Percentiles rank a stretch among this genome's conserved stretches.
Conservation (phyloP, 1,140 invertebrate species). For the Lutraria rhynchaena region DNA sequence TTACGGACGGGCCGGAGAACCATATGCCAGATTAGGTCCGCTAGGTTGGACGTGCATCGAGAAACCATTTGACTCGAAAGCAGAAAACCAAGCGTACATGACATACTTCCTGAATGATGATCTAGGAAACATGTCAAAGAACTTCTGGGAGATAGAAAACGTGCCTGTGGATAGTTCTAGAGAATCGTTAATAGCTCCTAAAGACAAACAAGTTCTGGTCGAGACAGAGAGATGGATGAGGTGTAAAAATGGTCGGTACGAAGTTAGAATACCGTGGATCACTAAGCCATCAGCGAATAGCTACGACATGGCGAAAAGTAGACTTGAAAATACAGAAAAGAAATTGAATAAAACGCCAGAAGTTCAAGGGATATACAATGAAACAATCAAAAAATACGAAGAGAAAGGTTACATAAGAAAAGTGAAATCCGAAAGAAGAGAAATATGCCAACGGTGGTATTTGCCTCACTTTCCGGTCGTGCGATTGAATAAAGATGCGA, state of each 20-base stretch:
- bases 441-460: slow-evolving; percentile 27
- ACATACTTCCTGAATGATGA: slow-evolving; percentile 2
- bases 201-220: background rate
- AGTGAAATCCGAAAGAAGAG: background rate
- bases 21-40: slow-evolving; percentile 17
- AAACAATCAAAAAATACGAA: slow-evolving; percentile 17
- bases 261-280: slow-evolving; percentile 2
- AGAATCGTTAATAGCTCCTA: background rate
- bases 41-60: slow-evolving; percentile 42
- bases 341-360: slow-evolving; percentile 18
- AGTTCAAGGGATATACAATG: slow-evolving; percentile 18
- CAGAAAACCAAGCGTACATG: background rate
- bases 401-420: slow-evolving; percentile 12
- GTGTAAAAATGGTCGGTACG: slow-evolving; percentile 1
- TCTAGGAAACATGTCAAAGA: background rate
- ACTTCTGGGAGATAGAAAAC: slow-evolving; percentile 36
- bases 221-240: background rate
- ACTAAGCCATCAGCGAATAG: background rate
- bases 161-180: background rate
- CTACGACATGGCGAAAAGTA: slow-evolving; percentile 11
- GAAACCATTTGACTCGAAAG: background rate
- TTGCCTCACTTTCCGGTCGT: slow-evolving; percentile 59
- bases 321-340: slow-evolving; percentile 51
- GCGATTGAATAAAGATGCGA: slow-evolving; percentile 46
- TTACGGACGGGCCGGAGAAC: slow-evolving; percentile 9